Conservation (phyloP, 2,797 vertebrate species). For the Cryptoprocta ferox region DNA sequence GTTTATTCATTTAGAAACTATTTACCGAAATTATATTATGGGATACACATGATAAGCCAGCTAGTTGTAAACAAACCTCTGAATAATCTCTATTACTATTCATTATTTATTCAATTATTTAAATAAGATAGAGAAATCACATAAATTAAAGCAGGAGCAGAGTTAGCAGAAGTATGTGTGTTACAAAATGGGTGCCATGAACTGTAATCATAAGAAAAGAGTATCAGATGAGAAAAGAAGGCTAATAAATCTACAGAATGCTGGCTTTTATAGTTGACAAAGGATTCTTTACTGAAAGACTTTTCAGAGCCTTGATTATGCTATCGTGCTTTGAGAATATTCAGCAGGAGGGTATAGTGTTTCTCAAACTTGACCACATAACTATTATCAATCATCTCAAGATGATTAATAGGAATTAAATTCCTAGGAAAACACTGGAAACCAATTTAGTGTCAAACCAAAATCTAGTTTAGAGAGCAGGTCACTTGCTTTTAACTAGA, state of each 20-base stretch:
- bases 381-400: background rate
- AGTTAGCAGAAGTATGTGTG: background rate
- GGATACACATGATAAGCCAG: background rate
- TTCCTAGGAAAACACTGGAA: constrained; percentile 43
- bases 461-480: background rate
- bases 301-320: background rate
- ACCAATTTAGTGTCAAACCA: background rate
- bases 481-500: constrained; percentile 32
- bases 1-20: background rate
- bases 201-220: background rate
- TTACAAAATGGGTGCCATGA: background rate
- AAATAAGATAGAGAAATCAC: background rate
- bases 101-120: background rate
- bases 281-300: background rate
- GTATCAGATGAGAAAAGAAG: background rate
- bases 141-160: background rate
- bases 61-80: background rate
- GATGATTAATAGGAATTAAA: background rate
- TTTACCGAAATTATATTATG: background rate
- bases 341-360: background rate
- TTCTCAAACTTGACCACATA: background rate
- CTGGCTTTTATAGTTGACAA: background rate
- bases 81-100: background rate
- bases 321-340: background rate
- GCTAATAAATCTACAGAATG: background rate